phyloP scores from a whole-genome alignment of 2,113 vertebrate species.

The Grus americana region DNA sequence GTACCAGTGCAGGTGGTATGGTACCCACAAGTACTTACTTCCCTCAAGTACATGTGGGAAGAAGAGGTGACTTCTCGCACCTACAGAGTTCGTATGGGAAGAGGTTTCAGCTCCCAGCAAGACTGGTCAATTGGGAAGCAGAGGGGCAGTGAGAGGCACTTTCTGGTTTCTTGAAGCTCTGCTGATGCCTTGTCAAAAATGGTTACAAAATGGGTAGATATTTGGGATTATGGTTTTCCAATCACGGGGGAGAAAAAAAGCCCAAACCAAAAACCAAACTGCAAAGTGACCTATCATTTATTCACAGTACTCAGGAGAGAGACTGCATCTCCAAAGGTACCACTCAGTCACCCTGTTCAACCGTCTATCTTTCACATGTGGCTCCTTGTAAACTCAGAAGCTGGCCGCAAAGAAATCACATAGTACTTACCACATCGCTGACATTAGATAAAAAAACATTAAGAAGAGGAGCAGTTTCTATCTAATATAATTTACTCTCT shows the following conservation, averaged over 20 bases:
- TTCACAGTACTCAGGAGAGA: rapidly evolving
- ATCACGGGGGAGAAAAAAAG: background rate
- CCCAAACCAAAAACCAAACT: too few species aligned
- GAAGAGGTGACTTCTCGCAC: background rate
- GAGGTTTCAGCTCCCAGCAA: background rate
- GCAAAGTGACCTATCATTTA: background rate
- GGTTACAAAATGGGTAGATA: background rate
- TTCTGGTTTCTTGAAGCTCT: background rate
- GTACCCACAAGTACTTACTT: too few species aligned
- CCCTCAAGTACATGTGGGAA: background rate
- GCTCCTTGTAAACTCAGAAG: background rate
- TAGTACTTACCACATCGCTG: rapidly evolving
- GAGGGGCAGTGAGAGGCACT: background rate
- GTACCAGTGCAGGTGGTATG: background rate
- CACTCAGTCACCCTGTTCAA: background rate
- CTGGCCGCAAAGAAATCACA: background rate
- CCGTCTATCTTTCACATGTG: background rate
- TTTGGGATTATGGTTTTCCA: background rate
- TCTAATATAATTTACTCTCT: background rate
- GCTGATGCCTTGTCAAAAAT: background rate
- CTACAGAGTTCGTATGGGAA: rapidly evolving
- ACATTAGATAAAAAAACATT: background rate
- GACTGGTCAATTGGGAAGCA: background rate
- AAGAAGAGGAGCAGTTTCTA: background rate
- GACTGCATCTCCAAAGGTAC: background rate